A percentile compares a stretch with the other conserved stretches of the same genome.
These are phyloP conservation scores for Macropodus opercularis DNA, from an alignment of 2,797 vertebrate species.

Conservation along the genomic window DNA sequence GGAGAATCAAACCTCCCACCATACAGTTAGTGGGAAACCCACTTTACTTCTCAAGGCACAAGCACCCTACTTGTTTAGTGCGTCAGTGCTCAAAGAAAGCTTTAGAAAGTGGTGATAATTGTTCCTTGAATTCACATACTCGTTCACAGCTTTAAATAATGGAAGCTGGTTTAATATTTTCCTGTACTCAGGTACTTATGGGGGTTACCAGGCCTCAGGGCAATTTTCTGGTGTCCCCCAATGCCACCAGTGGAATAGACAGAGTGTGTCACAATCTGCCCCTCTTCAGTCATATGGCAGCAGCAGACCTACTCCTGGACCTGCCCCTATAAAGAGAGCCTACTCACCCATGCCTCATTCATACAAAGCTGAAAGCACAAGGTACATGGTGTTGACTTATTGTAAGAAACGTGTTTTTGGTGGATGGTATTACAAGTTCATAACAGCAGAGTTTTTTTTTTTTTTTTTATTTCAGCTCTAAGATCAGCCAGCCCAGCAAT, in stretches of 20 bases:
- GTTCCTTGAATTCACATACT: not conserved
- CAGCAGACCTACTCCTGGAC: slow-evolving; percentile 59
- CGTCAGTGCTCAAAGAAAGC: not conserved
- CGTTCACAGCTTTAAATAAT: not conserved
- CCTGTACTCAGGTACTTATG: slow-evolving; percentile 55
- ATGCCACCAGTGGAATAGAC: slow-evolving; percentile 66
- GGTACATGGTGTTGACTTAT: slow-evolving; percentile 51
- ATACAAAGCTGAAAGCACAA: slow-evolving; percentile 65
- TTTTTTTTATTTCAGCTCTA: slow-evolving; percentile 54
- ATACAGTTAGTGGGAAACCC: too few species aligned
- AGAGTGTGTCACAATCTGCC: slow-evolving; percentile 34
- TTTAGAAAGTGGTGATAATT: not conserved
- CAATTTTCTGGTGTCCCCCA: slow-evolving; percentile 40
- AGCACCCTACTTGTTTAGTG: not conserved
- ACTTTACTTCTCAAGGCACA: too few species aligned
- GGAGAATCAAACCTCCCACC: too few species aligned
- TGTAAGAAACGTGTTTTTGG: too few species aligned
- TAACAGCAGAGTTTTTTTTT: slow-evolving; percentile 10
- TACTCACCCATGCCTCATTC: slow-evolving; percentile 65
- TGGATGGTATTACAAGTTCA: too few species aligned
- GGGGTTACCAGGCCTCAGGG: slow-evolving; percentile 42
- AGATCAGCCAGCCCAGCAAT: slow-evolving; percentile 44
- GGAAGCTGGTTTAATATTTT: not conserved
- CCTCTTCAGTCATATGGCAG: slow-evolving; percentile 44
- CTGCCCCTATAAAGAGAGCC: slow-evolving; percentile 42